phyloP scores from a whole-genome alignment of 2,113 vertebrate species.

The Theropithecus gelada region DNA sequence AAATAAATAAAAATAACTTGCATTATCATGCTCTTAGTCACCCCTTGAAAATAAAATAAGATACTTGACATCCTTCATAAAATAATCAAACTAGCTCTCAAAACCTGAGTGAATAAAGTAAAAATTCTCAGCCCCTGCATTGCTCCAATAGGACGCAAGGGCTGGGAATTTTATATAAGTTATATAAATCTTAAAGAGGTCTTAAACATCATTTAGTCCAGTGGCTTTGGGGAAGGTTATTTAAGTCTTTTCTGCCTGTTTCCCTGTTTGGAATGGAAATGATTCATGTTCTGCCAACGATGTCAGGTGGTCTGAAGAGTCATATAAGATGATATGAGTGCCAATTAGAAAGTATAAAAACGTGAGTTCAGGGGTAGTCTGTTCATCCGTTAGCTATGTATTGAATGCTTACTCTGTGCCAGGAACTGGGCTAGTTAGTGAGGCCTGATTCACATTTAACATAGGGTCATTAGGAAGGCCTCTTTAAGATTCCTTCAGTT shows the following conservation, averaged over 20 bases:
- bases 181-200: too few relatives aligned
- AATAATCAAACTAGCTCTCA: not conserved
- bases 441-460: not conserved
- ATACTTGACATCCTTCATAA: not conserved
- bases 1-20: not conserved
- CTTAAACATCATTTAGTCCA: too few relatives aligned
- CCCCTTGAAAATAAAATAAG: not conserved
- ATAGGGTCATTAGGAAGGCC: not conserved
- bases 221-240: not conserved
- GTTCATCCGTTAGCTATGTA: not conserved
- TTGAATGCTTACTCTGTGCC: not conserved
- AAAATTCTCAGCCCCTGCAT: not conserved
- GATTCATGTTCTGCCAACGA: not conserved
- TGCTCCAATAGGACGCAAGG: too few relatives aligned
- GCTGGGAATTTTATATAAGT: too few relatives aligned
- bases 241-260: not conserved
- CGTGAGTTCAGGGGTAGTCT: not conserved
- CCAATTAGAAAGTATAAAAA: not conserved
- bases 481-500: not conserved
- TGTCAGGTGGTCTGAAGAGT: not conserved
- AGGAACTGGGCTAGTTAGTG: not conserved
- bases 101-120: not conserved
- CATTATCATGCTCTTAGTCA: not conserved
- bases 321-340: not conserved
- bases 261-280: not conserved